Base-by-base conservation (phyloP, 2,113 vertebrate species). In the Nothoprocta perdicaria region DNA sequence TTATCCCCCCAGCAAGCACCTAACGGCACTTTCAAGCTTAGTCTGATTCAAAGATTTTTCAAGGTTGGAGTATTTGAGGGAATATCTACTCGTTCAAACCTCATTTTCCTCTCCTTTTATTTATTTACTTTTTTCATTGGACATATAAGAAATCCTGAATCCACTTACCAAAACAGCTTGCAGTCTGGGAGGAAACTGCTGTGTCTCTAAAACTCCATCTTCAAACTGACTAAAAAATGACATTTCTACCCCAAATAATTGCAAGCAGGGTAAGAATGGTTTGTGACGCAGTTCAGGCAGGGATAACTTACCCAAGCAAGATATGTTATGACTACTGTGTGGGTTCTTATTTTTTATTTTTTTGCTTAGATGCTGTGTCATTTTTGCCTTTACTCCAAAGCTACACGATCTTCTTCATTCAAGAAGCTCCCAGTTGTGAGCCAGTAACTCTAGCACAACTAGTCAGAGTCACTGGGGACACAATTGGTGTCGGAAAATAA, bases 401-500 rank as follows among this genome's bases (percentile, higher is more conserved):
- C 58, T 2, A 0, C 50, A 19, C 8, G 65, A 79, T 71, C 55
- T 9, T 50, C 91, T 82, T 73, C 33, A 71, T 50, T 77, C 68
- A 84, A 90, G 88, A 78, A 89, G 80, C 61, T 80, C 83, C 62
- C 85, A 61, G 80, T 86, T 80, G 75, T 5, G 4, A 91, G 88
- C 80, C 79, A 52, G 86, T 92, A 88, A 86, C 77, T 85, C 55
- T 69, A 57, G 33, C 0, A 2, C 66, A 81, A 41, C 78, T 80
- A 90, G 58, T 52, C 48, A 22, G 72, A 77, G 88, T 29, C 87
- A 8, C 61, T 16, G 71, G 69, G 82, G 86, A 73, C 85, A 92
- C 89, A 89, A 84, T 87, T 73, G 82, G 2, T 84, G 86, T 93
- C 84, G 77, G 63, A 93, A 92, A 93, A 81, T 62, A 80, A 71